These are phyloP conservation scores for Arenaria interpres DNA, from an alignment of 2,113 vertebrate species.

Conservation along the genomic window DNA sequence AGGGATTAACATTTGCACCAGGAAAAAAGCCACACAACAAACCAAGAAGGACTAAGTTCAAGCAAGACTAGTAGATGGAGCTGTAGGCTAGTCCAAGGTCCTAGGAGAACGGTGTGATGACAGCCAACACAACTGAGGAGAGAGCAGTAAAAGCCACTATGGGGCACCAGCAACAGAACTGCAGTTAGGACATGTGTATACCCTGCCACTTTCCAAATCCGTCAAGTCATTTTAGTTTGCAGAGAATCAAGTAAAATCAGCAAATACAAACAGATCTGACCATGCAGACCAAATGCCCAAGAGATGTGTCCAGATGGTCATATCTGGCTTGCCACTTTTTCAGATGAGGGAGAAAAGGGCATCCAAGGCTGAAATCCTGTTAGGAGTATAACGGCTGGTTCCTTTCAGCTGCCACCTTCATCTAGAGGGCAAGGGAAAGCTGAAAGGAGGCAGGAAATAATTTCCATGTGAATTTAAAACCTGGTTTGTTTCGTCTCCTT, in stretches of 20 bases:
- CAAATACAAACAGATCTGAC: background rate
- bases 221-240: background rate
- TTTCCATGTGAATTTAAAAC: conserved; percentile 1
- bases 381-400: background rate
- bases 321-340: background rate
- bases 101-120: background rate
- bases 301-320: conserved; percentile 15
- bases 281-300: background rate
- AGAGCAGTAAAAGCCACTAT: background rate
- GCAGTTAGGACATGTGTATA: background rate
- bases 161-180: background rate
- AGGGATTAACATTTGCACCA: background rate
- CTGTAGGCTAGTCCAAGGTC: background rate
- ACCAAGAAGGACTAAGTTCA: background rate
- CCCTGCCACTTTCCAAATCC: background rate
- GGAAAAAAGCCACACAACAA: background rate
- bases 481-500: background rate
- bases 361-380: conserved; percentile 1
- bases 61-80: background rate
- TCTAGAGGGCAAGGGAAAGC: background rate
- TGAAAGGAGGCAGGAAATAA: background rate
- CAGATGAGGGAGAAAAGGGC: background rate
- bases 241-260: background rate
- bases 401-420: background rate
- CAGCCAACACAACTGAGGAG: background rate